A percentile compares a stretch with the other conserved stretches of the same genome.
Evolutionary conservation across 2,797 vertebrate genomes (phyloP).

Genomic region (Eulemur mongoz): DNA sequence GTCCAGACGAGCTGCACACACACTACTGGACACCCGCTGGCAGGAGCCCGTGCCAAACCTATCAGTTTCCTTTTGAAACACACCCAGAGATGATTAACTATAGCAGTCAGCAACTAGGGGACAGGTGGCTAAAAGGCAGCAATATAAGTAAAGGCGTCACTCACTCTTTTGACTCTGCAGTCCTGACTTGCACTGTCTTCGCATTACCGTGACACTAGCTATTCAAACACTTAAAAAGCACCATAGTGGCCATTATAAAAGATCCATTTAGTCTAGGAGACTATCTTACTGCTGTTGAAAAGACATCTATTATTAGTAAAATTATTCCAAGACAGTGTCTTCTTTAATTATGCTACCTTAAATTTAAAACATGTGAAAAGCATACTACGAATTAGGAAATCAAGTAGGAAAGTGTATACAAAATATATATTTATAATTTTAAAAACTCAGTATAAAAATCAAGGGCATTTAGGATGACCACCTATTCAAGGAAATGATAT

Average conservation of each 20-base stretch:
- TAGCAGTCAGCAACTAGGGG: not conserved
- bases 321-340: not conserved
- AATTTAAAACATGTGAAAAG: slow-evolving; percentile 19
- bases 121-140: not conserved
- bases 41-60: not conserved
- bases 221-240: not conserved
- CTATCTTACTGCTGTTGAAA: not conserved
- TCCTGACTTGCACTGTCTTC: no score
- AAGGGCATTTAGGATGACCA: not conserved
- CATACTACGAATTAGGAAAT: slow-evolving; percentile 41
- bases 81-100: not conserved
- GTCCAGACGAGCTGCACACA: not conserved
- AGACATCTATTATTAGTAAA: not conserved
- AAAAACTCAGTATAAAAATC: not conserved
- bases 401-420: not conserved
- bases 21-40: rapidly evolving
- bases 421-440: not conserved
- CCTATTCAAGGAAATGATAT: not conserved
- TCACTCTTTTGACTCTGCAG: not conserved
- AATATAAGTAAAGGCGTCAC: rapidly evolving
- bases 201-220: no score
- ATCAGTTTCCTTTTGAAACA: not conserved
- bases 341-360: slow-evolving; percentile 27
- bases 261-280: not conserved
- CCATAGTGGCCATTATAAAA: not conserved